Base-by-base conservation (phyloP, 1,140 invertebrate genomes). In the Aphis gossypii region DNA sequence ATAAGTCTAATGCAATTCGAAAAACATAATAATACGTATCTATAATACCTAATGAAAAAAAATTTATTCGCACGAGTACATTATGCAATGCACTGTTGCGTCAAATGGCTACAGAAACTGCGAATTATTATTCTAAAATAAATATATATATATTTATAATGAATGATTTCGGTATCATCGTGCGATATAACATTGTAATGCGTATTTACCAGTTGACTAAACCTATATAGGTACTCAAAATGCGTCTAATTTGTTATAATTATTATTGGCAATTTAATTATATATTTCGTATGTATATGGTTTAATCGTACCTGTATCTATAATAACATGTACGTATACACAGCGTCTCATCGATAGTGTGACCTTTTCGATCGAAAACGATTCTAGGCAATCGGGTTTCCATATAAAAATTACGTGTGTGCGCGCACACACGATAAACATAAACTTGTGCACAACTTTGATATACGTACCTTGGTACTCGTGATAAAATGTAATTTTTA, bases 321-420 rank as follows among this genome's bases (percentile, higher is more conserved):
- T 56, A 56, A 90, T 56, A 88, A 56, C 21, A 46, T 46, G 82
- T 44, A 41, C 2, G 21, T 54, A 23, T 5, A 41, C 8, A 60
- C 38, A 46, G 38, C 11, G 41, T 91, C 54, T 76, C 54, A 76
- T 41, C 60, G 41, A 35, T 18, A 68, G 21, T 38, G 44, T 92
- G n/a, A 92, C 91, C 91, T 92, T 92, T 92, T 92, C 20, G 88
- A 82, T 92, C 21, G 90, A 76, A 51, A 46, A 82, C 60, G 68
- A 83, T 92, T 92, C 68, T 92, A 92, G 91, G 91, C 76, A 83
- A 92, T 92, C 91, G 84, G 91, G 91, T 92, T 92, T 92, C 68
- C 76, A 84, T 83, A 82, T 83, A 51, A 48, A 51, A 38, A 91
- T 90, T 56, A 38, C 21, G 23, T 35, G 5, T 41, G 44, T 46